Conservation (phyloP, 2,797 vertebrate genomes). For the Pantherophis vulpinus region DNA sequence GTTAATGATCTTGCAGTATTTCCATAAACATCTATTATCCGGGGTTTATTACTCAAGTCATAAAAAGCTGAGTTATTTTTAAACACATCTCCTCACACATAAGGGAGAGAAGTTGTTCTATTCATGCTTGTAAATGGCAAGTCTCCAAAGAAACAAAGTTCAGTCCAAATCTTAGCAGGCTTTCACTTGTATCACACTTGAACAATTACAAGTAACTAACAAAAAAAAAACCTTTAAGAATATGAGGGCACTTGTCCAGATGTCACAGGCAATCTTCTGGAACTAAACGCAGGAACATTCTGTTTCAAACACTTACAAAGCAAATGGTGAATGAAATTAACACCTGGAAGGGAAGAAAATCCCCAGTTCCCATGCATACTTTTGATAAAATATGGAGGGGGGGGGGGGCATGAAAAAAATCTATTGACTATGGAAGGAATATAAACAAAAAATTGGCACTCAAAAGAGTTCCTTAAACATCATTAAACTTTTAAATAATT, state of each 20-base stretch:
- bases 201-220: neutral
- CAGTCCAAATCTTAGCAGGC: slow-evolving; percentile 1
- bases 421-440: neutral
- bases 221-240: neutral
- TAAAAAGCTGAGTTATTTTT: slow-evolving; percentile 31
- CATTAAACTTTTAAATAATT: neutral
- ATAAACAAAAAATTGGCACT: neutral
- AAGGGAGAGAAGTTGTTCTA: neutral
- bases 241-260: neutral
- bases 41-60: slow-evolving; percentile 39
- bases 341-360: slow-evolving; percentile 19
- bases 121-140: neutral
- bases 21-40: slow-evolving; percentile 33
- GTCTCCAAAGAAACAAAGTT: slow-evolving; percentile 32
- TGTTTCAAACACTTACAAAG: slow-evolving; percentile 30
- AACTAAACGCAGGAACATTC: slow-evolving; percentile 38
- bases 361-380: neutral
- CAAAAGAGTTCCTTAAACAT: neutral
- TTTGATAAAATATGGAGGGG: neutral
- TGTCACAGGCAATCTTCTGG: slow-evolving; percentile 15
- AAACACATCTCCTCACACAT: neutral
- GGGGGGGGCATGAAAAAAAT: slow-evolving; percentile 21
- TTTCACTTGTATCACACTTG: slow-evolving; percentile 17
- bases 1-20: slow-evolving; percentile 36
- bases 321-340: slow-evolving; percentile 40